Evolutionary conservation across 2,888 invertebrate species (phyloP).

Genomic region (Dryocosmus kuriphilus): DNA sequence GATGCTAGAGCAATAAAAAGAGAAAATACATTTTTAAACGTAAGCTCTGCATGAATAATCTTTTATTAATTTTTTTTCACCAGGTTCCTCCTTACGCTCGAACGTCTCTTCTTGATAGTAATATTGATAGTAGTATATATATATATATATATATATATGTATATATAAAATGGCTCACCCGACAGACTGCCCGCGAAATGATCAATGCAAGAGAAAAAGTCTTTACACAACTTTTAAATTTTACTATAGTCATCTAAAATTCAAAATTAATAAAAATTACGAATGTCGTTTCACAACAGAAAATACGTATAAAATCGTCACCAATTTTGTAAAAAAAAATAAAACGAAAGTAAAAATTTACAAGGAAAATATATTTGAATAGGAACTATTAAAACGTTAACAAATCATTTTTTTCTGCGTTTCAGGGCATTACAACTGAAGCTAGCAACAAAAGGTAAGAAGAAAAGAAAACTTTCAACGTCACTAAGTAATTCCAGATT

Average conservation of each 20-base stretch:
- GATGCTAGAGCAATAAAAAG: background rate
- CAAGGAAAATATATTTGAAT: background rate
- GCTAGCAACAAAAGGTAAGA: background rate
- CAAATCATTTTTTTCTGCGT: background rate
- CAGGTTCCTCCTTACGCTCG: constrained; percentile 54
- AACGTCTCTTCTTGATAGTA: constrained; percentile 47
- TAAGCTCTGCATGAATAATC: constrained; percentile 35
- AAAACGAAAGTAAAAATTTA: background rate
- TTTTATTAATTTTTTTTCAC: constrained; percentile 52
- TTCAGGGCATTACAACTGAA: background rate
- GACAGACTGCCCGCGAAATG: constrained; percentile 46
- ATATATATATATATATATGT: too few relatives aligned
- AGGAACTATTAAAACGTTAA: background rate
- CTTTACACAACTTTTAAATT: background rate
- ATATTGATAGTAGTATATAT: constrained; percentile 50
- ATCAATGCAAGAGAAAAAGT: constrained; percentile 34
- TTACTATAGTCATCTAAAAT: background rate
- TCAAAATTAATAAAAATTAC: constrained; percentile 41
- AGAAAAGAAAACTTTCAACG: background rate
- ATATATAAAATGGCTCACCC: constrained; percentile 57
- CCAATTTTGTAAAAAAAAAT: background rate
- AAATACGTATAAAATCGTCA: background rate
- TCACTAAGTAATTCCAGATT: constrained; percentile 7
- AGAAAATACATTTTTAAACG: constrained; percentile 23
- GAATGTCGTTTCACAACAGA: constrained; percentile 42